Conservation (phyloP, 2,797 vertebrate species). For the Carcharodon carcharias region DNA sequence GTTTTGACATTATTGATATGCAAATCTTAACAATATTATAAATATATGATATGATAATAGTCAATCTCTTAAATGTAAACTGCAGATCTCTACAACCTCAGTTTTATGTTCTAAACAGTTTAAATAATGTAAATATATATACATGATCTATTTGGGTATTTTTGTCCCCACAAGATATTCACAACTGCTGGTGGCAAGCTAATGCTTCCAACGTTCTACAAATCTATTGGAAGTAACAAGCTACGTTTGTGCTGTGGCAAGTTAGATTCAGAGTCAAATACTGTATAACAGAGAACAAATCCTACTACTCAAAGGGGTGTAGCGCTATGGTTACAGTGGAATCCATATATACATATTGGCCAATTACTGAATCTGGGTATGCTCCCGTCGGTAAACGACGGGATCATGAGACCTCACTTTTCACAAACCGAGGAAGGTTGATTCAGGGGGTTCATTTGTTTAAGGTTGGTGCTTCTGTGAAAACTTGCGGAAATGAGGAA, state of each 20-base stretch:
- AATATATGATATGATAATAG: background rate
- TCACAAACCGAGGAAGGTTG: background rate
- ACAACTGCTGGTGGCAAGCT: constrained; percentile 17
- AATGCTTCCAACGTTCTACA: background rate
- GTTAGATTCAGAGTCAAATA: background rate
- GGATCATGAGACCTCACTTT: background rate
- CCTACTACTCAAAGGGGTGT: background rate
- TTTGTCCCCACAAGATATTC: background rate
- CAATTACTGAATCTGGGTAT: background rate
- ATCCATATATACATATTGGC: constrained; percentile 11
- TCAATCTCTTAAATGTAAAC: constrained; percentile 11
- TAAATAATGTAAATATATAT: constrained; percentile 31
- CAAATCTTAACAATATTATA: constrained; percentile 10
- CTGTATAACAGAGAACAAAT: background rate
- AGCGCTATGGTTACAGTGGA: background rate
- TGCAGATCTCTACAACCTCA: constrained; percentile 7
- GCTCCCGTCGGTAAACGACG: background rate
- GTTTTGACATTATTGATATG: constrained; percentile 13
- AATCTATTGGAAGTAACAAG: background rate
- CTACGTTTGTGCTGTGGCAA: background rate
- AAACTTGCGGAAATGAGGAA: background rate
- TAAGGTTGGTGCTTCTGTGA: background rate
- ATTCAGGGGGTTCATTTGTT: background rate
- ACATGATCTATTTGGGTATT: constrained; percentile 17
- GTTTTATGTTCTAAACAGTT: constrained; percentile 23